phyloP scores from a whole-genome alignment of 37 sponge, comb jelly and placozoan species.

The Geodia barretti region DNA sequence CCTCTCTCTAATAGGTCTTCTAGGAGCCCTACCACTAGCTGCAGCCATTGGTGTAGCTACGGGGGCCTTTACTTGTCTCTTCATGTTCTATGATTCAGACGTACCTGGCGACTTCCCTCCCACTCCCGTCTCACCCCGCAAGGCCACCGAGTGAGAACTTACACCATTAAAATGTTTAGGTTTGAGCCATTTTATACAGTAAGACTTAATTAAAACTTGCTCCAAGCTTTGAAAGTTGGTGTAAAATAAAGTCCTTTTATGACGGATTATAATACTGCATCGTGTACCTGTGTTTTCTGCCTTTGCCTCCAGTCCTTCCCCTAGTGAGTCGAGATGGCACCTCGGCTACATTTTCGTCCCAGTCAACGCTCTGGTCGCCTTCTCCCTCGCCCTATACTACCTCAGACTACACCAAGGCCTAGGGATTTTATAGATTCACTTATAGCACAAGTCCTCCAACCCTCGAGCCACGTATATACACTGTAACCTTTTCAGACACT shows the following conservation, averaged over 20 bases:
- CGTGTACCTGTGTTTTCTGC: not conserved
- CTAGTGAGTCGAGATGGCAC: conserved; percentile 16
- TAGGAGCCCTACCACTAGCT: conserved; percentile 44
- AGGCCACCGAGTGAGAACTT: not conserved
- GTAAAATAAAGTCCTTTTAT: conserved; percentile 6
- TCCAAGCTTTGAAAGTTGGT: not conserved
- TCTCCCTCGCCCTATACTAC: conserved; percentile 42
- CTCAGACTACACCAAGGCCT: conserved; percentile 32
- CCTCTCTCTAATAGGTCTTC: conserved; percentile 12
- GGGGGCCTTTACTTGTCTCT: conserved; percentile 39
- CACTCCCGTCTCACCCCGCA: conserved; percentile 59
- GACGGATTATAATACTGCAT: no score
- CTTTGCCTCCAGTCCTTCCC: not conserved
- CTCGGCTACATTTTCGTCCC: conserved; percentile 54
- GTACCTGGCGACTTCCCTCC: conserved; percentile 64
- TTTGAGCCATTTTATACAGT: not conserved
- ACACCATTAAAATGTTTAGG: not conserved
- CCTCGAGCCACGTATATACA: not conserved
- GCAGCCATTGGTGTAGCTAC: not conserved
- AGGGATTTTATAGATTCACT: conserved; percentile 3
- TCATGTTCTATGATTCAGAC: conserved; percentile 65
- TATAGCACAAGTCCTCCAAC: not conserved
- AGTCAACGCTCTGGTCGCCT: conserved; percentile 41
- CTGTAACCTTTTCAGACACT: not conserved
- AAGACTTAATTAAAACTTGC: not conserved